Evolutionary conservation across 2,888 invertebrate species (phyloP), one percentile per base, ranked within the genome.

Genomic region (Abscondita cerata): DNA sequence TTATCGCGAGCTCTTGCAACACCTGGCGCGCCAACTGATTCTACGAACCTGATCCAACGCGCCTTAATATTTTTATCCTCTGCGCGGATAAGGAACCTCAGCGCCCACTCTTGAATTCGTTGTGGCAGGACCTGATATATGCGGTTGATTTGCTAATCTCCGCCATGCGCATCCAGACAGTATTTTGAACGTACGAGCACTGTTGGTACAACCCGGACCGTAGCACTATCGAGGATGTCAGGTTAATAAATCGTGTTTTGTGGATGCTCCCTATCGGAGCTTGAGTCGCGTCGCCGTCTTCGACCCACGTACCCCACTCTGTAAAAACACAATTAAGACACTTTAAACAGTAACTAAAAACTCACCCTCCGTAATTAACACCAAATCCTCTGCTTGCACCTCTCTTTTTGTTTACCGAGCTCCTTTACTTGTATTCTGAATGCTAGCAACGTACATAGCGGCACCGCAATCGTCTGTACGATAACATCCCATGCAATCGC

Each of bases 31-130:
- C 94, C 59, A 89, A 83, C 72, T 95, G 90, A 64, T 93, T 92
- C 89, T 86, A 19, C 96, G 86, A 31, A 98, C 78, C 52, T 75
- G 74, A 73, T 89, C 80, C 62, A 80, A 67, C 34, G 77, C 76
- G 60, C 64, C 73, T 78, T 80, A 46, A 77, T 79, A 59, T 81
- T 96, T 72, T 88, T 88, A 72, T 92, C 92, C 76, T 97, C 97
- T 0, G 96, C 95, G 13, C 88, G 85, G 74, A 95, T 95, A 0
- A 92, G 87, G 25, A 25, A n/a, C 1, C 92, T 90, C 15, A 94
- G 82, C 15, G 93, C 90, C 96, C 97, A 97, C 77, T 97, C 96
- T 76, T 96, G 95, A 59, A 98, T 90, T 8, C 97, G 87, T 67
- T 79, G 78, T 3, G 78, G 76, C 47, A 80, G 74, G 68, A 89